These are phyloP conservation scores for Drosophila pegasa DNA, from an alignment of 2,888 invertebrate species.

Conservation along the genomic window DNA sequence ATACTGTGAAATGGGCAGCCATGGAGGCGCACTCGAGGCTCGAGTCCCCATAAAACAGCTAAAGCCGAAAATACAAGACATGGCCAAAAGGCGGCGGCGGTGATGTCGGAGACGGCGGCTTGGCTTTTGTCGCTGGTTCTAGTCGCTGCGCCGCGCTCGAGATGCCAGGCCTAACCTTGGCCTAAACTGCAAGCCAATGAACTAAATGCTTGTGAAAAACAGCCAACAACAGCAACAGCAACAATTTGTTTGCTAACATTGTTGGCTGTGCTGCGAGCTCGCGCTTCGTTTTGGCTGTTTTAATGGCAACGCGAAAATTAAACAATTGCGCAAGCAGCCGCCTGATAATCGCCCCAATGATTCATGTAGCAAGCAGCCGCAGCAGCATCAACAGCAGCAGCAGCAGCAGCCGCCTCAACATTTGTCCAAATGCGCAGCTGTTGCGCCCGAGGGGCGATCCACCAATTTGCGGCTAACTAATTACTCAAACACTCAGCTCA, in stretches of 20 bases:
- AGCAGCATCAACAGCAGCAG: background rate
- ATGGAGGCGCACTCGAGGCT: conserved; percentile 26
- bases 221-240: conserved; percentile 33
- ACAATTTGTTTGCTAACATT: conserved; percentile 55
- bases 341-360: conserved; percentile 72
- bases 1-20: conserved; percentile 48
- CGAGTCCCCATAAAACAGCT: conserved; percentile 28
- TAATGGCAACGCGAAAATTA: conserved; percentile 78
- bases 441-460: conserved; percentile 25
- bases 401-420: conserved; percentile 13
- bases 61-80: conserved; percentile 28
- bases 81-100: conserved; percentile 14
- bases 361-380: conserved; percentile 61
- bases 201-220: conserved; percentile 81
- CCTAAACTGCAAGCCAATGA: conserved; percentile 82
- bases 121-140: conserved; percentile 57
- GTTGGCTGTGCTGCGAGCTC: conserved; percentile 30
- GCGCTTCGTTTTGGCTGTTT: conserved; percentile 63
- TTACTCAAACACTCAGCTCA: conserved; percentile 41
- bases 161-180: conserved; percentile 79
- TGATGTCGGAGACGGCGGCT: conserved; percentile 26
- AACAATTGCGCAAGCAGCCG: conserved; percentile 78
- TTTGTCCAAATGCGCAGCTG: conserved; percentile 56
- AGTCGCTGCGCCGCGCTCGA: conserved; percentile 66
- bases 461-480: conserved; percentile 57